Conservation (phyloP, 2,797 vertebrate species). For the Peromyscus eremicus region DNA sequence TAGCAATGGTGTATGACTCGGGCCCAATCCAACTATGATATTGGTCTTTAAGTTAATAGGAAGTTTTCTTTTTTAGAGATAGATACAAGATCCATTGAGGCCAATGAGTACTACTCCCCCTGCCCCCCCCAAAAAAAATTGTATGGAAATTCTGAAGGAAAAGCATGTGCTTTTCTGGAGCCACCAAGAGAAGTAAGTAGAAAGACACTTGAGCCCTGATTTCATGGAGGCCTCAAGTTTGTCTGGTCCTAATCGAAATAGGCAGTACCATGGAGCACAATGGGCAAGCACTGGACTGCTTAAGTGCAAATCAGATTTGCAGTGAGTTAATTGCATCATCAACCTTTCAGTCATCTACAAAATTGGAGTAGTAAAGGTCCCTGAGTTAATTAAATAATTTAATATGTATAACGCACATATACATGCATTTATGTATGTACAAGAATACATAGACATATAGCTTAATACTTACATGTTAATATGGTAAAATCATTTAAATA, state of each 20-base stretch:
- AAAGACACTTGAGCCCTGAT: background rate
- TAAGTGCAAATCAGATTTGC: background rate
- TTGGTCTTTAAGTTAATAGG: background rate
- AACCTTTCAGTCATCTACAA: background rate
- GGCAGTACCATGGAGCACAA: background rate
- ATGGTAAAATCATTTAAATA: slow-evolving; percentile 45
- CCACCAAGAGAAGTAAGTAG: background rate
- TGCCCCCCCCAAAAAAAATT: background rate
- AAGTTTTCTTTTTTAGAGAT: background rate
- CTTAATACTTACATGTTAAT: background rate
- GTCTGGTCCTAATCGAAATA: background rate
- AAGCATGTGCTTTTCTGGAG: background rate
- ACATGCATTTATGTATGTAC: background rate
- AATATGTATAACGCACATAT: background rate
- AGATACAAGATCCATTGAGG: background rate
- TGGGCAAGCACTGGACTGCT: background rate
- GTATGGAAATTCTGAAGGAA: background rate
- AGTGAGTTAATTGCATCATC: background rate
- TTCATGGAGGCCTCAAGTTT: background rate
- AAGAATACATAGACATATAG: background rate
- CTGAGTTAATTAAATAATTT: background rate
- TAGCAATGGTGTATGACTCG: background rate
- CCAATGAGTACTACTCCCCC: background rate
- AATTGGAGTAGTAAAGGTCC: background rate
- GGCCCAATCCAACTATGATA: background rate